Evolutionary conservation across 2,113 vertebrate species (phyloP).

Genomic region (Phrynosoma platyrhinos): DNA sequence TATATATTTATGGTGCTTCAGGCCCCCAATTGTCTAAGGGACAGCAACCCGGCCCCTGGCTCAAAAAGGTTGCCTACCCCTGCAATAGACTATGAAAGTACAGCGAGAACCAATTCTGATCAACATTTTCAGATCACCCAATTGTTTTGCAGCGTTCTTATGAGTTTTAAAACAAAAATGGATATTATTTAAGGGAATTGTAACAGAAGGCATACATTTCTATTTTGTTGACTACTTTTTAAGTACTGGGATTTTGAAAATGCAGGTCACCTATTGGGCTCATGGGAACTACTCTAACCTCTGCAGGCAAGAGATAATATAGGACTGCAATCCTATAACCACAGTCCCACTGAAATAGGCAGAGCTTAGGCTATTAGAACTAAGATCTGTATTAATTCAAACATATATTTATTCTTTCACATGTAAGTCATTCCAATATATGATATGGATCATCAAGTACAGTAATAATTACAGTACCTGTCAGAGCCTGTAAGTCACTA

Average conservation of each 20-base stretch:
- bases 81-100: not conserved
- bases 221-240: not conserved
- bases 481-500: no score
- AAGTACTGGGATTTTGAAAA: not conserved
- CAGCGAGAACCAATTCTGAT: not conserved
- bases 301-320: not conserved
- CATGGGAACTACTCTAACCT: not conserved
- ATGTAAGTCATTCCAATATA: no score
- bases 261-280: not conserved
- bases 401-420: not conserved
- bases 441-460: no score
- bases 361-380: not conserved
- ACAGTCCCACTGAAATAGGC: not conserved
- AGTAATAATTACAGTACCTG: no score
- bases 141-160: not conserved
- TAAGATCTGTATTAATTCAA: not conserved
- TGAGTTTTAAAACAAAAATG: not conserved
- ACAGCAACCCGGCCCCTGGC: no score
- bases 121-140: not conserved
- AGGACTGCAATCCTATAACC: not conserved
- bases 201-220: not conserved
- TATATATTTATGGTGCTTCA: no score
- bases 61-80: no score
- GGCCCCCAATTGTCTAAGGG: no score
- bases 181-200: not conserved